phyloP scores from a whole-genome alignment of 2,888 invertebrate species.

The Sesia bembeciformis region DNA sequence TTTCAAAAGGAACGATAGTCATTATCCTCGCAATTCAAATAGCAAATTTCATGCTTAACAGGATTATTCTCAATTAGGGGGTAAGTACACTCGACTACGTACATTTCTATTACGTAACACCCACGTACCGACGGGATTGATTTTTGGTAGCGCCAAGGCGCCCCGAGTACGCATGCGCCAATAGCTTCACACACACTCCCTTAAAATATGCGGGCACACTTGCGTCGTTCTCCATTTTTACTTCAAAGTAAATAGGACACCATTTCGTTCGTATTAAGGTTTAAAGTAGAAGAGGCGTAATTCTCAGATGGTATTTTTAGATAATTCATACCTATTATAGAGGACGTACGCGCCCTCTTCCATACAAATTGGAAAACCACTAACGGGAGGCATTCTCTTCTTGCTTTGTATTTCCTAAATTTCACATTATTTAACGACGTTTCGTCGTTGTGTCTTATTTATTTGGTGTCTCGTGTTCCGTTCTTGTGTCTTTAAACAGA shows the following conservation, averaged over 20 bases:
- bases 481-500: constrained; percentile 23
- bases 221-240: constrained; percentile 14
- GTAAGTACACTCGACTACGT: constrained; percentile 34
- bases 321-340: constrained; percentile 56
- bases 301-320: constrained; percentile 56
- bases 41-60: constrained; percentile 9
- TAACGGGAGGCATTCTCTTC: constrained; percentile 57
- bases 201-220: constrained; percentile 27
- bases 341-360: constrained; percentile 63
- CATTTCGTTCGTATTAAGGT: constrained; percentile 10
- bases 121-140: constrained; percentile 61
- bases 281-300: constrained; percentile 5
- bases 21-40: neutral
- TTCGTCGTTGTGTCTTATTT: constrained; percentile 15
- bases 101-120: constrained; percentile 65
- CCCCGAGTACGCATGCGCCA: constrained; percentile 50
- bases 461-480: constrained; percentile 1
- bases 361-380: constrained; percentile 63
- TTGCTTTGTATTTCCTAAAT: constrained; percentile 46
- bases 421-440: constrained; percentile 38
- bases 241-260: constrained; percentile 15
- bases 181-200: constrained; percentile 41
- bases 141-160: constrained; percentile 53
- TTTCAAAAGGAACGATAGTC: neutral
- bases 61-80: constrained; percentile 43